These are phyloP conservation scores for Aurelia sp. DNA, from an alignment of 30 jellyfish, hydroid and myxozoan species.

Conservation along the genomic window DNA sequence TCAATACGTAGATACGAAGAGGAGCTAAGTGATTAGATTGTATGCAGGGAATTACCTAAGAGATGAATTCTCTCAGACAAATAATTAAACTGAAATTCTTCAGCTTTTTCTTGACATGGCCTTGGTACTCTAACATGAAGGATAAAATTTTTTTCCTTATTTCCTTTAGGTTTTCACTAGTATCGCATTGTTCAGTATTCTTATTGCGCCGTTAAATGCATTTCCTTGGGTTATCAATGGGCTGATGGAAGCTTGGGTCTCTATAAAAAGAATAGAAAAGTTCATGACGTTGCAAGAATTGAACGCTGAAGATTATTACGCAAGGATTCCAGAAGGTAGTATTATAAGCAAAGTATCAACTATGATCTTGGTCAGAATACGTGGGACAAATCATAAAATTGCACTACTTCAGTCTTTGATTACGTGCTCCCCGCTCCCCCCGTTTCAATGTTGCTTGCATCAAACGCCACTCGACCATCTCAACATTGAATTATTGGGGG, in stretches of 20 bases:
- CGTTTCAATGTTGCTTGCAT: too few species aligned
- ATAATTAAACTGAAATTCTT: neutral
- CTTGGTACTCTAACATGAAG: neutral
- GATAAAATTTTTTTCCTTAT: neutral
- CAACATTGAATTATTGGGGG: too few species aligned
- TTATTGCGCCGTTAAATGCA: slow-evolving; percentile 91
- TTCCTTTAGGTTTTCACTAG: slow-evolving; percentile 92
- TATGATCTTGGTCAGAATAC: too few species aligned
- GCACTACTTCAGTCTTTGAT: too few species aligned
- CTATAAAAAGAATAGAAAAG: slow-evolving; percentile 79
- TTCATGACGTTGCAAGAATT: slow-evolving; percentile 77
- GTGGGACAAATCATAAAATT: too few species aligned
- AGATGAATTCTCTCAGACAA: too few species aligned
- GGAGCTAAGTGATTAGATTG: too few species aligned
- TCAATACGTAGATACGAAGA: too few species aligned
- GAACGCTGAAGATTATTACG: slow-evolving; percentile 68
- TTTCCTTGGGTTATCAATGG: slow-evolving; percentile 99
- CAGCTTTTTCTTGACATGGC: neutral
- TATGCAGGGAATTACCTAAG: too few species aligned
- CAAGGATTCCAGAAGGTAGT: slow-evolving; percentile 56
- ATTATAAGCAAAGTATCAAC: neutral
- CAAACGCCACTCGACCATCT: too few species aligned
- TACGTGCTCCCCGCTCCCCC: too few species aligned
- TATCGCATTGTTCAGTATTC: slow-evolving; percentile 88
- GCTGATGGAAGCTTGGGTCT: slow-evolving; percentile 93